Evolutionary conservation across 2,113 vertebrate species (phyloP).

Genomic region (Rostratula benghalensis): DNA sequence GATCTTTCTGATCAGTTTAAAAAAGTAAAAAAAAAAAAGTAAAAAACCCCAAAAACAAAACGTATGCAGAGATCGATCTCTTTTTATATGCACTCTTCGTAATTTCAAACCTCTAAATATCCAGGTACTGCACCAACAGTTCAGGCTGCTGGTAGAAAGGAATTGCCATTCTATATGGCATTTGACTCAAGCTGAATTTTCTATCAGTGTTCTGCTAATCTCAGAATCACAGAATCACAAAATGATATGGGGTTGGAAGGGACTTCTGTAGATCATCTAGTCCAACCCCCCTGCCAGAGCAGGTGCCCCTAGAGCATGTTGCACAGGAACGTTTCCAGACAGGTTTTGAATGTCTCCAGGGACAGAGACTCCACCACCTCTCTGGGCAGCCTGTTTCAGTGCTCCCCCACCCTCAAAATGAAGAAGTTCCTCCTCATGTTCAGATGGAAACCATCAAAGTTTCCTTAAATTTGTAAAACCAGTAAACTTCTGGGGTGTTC

Average conservation of each 20-base stretch:
- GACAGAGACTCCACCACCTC: neutral
- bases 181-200: neutral
- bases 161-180: accelerated
- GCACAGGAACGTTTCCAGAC: neutral
- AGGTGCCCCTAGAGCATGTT: neutral
- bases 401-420: neutral
- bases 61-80: neutral
- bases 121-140: neutral
- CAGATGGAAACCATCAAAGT: neutral
- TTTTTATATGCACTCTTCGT: neutral
- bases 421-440: neutral
- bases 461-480: neutral
- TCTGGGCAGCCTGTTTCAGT: neutral
- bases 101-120: neutral
- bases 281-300: neutral
- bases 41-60: neutral
- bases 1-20: neutral
- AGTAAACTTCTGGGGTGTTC: neutral
- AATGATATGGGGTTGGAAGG: neutral
- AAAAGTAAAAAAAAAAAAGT: no score
- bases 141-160: neutral
- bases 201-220: neutral
- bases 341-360: neutral
- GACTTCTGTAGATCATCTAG: neutral
- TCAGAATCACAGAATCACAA: neutral